Conservation (phyloP, 2,888 invertebrate genomes). For the Tenthredo distinguenda region DNA sequence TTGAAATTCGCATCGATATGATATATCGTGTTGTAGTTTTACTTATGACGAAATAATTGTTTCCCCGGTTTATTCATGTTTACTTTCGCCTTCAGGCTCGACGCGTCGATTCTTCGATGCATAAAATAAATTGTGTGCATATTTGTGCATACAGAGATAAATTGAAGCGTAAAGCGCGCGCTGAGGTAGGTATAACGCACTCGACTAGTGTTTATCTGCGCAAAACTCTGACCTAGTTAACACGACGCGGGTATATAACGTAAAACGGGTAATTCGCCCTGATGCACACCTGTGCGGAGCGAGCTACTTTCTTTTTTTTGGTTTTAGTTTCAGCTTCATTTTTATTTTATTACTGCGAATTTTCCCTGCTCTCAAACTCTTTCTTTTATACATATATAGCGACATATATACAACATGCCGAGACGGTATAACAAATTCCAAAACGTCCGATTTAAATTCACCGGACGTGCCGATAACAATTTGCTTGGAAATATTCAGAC, state of each 20-base stretch:
- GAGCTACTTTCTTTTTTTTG: conserved; percentile 6
- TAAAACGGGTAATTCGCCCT: neutral
- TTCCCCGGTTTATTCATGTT: too few relatives aligned
- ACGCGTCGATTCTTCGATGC: too few relatives aligned
- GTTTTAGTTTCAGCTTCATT: neutral
- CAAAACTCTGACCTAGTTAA: conserved; percentile 33
- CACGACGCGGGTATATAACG: neutral
- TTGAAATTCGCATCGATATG: neutral
- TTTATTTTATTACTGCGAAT: neutral
- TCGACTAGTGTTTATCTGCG: neutral
- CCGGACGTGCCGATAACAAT: conserved; percentile 3
- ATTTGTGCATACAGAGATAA: neutral
- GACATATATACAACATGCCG: neutral
- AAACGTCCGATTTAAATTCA: conserved; percentile 14
- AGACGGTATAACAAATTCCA: conserved; percentile 12
- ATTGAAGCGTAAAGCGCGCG: neutral
- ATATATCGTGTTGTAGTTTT: neutral
- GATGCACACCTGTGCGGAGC: neutral
- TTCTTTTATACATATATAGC: neutral
- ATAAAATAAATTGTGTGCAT: neutral
- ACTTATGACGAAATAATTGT: neutral
- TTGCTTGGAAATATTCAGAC: neutral
- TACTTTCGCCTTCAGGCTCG: neutral
- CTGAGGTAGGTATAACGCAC: neutral
- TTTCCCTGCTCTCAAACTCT: neutral